Percentiles rank a stretch among this genome's conserved stretches.
These are phyloP conservation scores for Seriola aureovittata DNA, from an alignment of 2,113 vertebrate species.

Conservation along the genomic window DNA sequence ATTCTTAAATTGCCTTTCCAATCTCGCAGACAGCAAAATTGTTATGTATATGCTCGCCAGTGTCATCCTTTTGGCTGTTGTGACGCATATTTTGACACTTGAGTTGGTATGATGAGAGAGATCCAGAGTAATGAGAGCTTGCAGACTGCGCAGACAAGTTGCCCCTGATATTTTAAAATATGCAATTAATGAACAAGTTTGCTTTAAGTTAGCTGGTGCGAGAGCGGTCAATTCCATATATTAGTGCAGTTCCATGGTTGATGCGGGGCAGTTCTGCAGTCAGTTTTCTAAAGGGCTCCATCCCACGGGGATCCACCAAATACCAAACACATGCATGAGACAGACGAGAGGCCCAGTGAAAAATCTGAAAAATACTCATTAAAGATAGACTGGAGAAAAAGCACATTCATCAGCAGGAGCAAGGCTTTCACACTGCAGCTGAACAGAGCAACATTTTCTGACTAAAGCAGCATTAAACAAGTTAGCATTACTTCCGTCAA, in stretches of 20 bases:
- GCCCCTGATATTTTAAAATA: slow-evolving; percentile 36
- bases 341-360: slow-evolving; percentile 36
- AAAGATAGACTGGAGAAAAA: slow-evolving; percentile 22
- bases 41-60: slow-evolving; percentile 17
- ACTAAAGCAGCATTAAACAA: slow-evolving; percentile 56
- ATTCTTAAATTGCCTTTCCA: slow-evolving; percentile 63
- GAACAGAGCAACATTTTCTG: slow-evolving; percentile 21
- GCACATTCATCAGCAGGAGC: slow-evolving; percentile 19
- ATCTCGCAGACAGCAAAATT: slow-evolving; percentile 47
- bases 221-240: slow-evolving; percentile 38
- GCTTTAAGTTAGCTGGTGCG: slow-evolving; percentile 29
- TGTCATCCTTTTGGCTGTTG: slow-evolving; percentile 33
- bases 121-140: background rate
- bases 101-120: slow-evolving; percentile 5
- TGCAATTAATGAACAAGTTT: slow-evolving; percentile 39
- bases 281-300: slow-evolving; percentile 42
- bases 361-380: slow-evolving; percentile 48
- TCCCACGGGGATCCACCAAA: slow-evolving; percentile 26
- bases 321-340: slow-evolving; percentile 51
- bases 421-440: slow-evolving; percentile 8
- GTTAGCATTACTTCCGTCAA: slow-evolving; percentile 16
- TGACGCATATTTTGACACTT: slow-evolving; percentile 18
- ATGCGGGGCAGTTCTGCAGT: slow-evolving; percentile 37
- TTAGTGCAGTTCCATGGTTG: slow-evolving; percentile 27
- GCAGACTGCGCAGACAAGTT: background rate